These are phyloP conservation scores for Patagioenas fasciata DNA, from an alignment of 2,113 vertebrate species.

Conservation along the genomic window DNA sequence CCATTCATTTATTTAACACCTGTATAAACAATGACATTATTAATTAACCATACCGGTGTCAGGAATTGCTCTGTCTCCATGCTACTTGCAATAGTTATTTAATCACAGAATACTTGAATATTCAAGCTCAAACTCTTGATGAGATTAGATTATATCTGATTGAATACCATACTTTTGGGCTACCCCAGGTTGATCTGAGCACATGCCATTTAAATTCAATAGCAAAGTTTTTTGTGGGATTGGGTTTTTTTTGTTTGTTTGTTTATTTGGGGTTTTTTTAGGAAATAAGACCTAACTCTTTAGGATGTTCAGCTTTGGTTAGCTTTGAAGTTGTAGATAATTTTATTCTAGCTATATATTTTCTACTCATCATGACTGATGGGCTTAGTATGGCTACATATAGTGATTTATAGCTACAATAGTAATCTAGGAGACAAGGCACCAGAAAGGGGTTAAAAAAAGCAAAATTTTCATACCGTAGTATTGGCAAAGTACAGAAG, in stretches of 20 bases:
- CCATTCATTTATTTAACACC: not conserved
- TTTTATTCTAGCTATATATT: not conserved
- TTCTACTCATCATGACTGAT: not conserved
- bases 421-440: not conserved
- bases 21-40: not conserved
- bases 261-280: too few relatives aligned
- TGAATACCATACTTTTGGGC: not conserved
- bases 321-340: not conserved
- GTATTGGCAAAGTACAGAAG: not conserved
- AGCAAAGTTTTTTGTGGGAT: not conserved
- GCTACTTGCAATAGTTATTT: not conserved
- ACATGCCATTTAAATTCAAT: not conserved
- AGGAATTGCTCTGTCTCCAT: not conserved
- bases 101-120: not conserved
- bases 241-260: too few relatives aligned
- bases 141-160: not conserved
- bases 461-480: not conserved
- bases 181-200: not conserved
- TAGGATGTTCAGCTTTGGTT: not conserved
- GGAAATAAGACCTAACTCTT: not conserved
- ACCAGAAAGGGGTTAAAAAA: conserved; percentile 5
- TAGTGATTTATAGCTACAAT: not conserved
- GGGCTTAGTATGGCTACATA: not conserved
- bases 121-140: not conserved
- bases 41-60: not conserved